Conservation (phyloP, 1,140 invertebrate species). For the Neodiprion fabricii region DNA sequence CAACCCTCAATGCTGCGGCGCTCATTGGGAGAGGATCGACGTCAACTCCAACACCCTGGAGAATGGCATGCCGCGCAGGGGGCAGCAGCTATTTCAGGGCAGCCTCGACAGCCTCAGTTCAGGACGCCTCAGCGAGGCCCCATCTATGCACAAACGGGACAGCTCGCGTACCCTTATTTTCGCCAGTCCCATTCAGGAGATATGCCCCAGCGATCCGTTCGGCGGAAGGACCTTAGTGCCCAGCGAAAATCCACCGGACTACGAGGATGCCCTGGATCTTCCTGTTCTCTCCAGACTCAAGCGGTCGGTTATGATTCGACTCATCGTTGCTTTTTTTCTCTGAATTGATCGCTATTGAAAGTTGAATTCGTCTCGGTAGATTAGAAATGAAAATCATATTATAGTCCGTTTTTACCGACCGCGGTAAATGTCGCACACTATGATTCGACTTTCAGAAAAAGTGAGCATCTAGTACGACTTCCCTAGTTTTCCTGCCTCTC, state of each 20-base stretch:
- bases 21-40: slow-evolving; percentile 8
- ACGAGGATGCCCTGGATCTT: slow-evolving; percentile 63
- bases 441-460: too few relatives aligned
- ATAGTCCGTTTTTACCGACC: too few relatives aligned
- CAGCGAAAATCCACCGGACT: slow-evolving; percentile 59
- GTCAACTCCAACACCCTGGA: background rate
- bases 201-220: slow-evolving; percentile 68
- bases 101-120: slow-evolving; percentile 21
- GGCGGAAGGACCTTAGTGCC: slow-evolving; percentile 60
- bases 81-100: slow-evolving; percentile 34
- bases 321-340: too few relatives aligned
- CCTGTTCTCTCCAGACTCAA: slow-evolving; percentile 62
- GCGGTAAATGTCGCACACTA: too few relatives aligned
- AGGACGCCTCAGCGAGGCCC: background rate
- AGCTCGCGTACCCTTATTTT: slow-evolving; percentile 62
- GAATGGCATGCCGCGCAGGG: background rate
- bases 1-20: slow-evolving; percentile 2
- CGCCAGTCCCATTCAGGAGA: slow-evolving; percentile 67
- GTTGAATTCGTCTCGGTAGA: too few relatives aligned
- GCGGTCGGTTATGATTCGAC: slow-evolving; percentile 53
- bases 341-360: too few relatives aligned
- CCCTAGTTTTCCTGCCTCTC: too few relatives aligned
- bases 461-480: too few relatives aligned
- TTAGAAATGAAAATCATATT: too few relatives aligned
- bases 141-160: slow-evolving; percentile 13